A percentile compares a stretch with the other conserved stretches of the same genome.
These are phyloP conservation scores for Hermaeophaga mercurialis DNA, from an alignment of 2,888 invertebrate species.

Conservation along the genomic window DNA sequence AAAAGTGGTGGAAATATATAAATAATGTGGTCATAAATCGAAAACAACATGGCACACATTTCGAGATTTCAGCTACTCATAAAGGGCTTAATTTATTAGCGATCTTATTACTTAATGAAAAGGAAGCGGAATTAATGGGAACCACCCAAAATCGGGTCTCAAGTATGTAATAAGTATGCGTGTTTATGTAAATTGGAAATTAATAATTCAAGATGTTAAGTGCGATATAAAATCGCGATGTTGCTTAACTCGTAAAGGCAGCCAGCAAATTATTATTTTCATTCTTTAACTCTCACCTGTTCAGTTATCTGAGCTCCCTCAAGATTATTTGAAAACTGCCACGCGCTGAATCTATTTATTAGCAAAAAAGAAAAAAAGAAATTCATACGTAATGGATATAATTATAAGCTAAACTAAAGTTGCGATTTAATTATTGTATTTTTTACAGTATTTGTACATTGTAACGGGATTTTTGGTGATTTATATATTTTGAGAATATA, in stretches of 20 bases:
- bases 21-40: no score
- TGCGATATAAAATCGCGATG: constrained; percentile 35
- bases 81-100: neutral
- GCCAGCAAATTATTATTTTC: constrained; percentile 16
- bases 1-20: no score
- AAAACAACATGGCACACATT: no score
- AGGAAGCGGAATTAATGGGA: neutral
- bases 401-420: no score
- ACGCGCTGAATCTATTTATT: no score
- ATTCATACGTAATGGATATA: no score
- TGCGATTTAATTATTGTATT: no score
- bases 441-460: no score
- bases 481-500: no score
- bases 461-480: no score
- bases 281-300: constrained; percentile 18
- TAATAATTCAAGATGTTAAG: constrained; percentile 27
- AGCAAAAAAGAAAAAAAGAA: no score
- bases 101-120: constrained; percentile 7
- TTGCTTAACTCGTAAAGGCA: constrained; percentile 32
- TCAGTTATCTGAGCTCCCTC: neutral
- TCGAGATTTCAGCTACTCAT: neutral
- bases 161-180: constrained; percentile 26
- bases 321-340: constrained; percentile 7
- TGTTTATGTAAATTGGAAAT: constrained; percentile 28
- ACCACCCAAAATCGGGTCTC: constrained; percentile 8